These are phyloP conservation scores for Geotrypetes seraphini DNA, from an alignment of 2,797 vertebrate genomes.

Conservation along the genomic window DNA sequence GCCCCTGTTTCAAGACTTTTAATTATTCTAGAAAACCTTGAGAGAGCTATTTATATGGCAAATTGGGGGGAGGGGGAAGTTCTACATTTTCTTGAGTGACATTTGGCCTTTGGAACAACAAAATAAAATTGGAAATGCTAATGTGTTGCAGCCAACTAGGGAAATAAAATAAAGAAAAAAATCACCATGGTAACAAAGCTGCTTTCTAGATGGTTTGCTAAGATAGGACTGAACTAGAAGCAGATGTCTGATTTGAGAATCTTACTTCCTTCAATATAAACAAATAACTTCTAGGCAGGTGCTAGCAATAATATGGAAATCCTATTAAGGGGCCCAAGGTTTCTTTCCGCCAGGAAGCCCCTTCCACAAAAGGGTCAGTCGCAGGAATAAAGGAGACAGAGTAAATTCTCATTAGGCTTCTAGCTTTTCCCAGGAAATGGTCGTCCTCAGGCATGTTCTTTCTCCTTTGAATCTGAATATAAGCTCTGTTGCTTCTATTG, in stretches of 20 bases:
- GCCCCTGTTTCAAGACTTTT: constrained; percentile 13
- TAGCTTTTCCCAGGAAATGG: constrained; percentile 70
- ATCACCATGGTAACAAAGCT: constrained; percentile 72
- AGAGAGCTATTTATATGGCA: constrained; percentile 30
- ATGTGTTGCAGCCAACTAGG: constrained; percentile 56
- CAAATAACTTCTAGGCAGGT: constrained; percentile 77
- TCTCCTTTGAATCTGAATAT: constrained; percentile 31
- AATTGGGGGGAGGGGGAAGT: constrained; percentile 26
- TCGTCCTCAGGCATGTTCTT: constrained; percentile 56
- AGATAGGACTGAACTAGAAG: constrained; percentile 67
- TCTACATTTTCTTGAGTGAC: constrained; percentile 39
- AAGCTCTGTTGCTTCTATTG: too few relatives aligned
- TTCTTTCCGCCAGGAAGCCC: constrained; percentile 65
- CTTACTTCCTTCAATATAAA: constrained; percentile 67
- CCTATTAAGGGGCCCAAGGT: constrained; percentile 61
- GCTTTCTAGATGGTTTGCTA: constrained; percentile 67
- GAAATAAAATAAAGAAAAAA: constrained; percentile 60
- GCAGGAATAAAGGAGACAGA: constrained; percentile 56
- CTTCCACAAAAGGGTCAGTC: constrained; percentile 58
- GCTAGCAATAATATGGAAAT: constrained; percentile 80
- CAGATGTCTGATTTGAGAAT: constrained; percentile 73
- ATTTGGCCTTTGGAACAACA: constrained; percentile 62
- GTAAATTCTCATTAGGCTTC: constrained; percentile 66
- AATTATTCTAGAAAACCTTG: constrained; percentile 31
- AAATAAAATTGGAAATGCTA: constrained; percentile 67